phyloP scores from a whole-genome alignment of 2,113 vertebrate genomes.

The Sakesphorus luctuosus region DNA sequence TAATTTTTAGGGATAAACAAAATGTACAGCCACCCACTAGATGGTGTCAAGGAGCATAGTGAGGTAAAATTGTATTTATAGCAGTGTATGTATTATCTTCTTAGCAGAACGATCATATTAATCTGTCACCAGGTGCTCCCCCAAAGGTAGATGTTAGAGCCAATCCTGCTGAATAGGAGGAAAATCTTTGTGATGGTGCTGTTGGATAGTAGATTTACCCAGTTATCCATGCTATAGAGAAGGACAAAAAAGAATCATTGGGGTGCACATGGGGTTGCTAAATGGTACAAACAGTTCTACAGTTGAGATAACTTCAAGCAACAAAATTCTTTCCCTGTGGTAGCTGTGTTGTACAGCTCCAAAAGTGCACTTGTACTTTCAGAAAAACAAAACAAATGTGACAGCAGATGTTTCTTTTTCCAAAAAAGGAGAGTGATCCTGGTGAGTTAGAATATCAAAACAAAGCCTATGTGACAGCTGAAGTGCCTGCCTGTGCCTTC shows the following conservation, averaged over 20 bases:
- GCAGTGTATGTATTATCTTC: not conserved
- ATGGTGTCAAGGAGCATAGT: constrained; percentile 37
- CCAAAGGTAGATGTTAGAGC: not conserved
- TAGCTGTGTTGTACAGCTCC: not conserved
- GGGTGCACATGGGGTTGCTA: not conserved
- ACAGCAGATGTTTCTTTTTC: not conserved
- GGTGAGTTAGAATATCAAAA: not conserved
- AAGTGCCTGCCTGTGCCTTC: not conserved
- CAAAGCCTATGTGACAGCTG: not conserved
- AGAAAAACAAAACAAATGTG: not conserved
- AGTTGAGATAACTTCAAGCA: not conserved
- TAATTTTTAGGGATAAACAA: not conserved
- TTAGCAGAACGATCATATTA: not conserved
- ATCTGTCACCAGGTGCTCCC: not conserved
- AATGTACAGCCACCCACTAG: constrained; percentile 22
- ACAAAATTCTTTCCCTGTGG: not conserved
- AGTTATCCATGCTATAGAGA: not conserved
- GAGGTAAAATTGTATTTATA: not conserved
- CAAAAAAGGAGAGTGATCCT: not conserved
- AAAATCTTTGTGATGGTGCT: not conserved
- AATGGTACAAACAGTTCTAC: not conserved
- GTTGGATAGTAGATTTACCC: not conserved
- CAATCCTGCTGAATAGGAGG: not conserved
- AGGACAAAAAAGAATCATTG: not conserved
- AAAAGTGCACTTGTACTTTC: not conserved